These are phyloP conservation scores for Fistularia commersonii DNA, from an alignment of 2,797 vertebrate genomes.

Conservation along the genomic window DNA sequence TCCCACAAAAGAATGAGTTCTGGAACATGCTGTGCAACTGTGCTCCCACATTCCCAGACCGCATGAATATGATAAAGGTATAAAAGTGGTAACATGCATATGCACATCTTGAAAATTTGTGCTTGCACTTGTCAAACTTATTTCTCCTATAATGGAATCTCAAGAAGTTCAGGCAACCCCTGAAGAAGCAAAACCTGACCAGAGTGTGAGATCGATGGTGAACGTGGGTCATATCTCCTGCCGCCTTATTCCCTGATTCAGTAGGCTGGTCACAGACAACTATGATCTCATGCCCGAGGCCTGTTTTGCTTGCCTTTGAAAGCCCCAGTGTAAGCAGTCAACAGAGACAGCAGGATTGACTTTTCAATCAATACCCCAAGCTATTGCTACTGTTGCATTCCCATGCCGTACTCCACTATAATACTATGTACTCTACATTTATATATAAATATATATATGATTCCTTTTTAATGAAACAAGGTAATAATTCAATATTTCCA, in stretches of 20 bases:
- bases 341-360: slow-evolving; percentile 56
- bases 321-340: slow-evolving; percentile 36
- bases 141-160: slow-evolving; percentile 5
- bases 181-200: slow-evolving; percentile 9
- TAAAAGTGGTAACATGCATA: neutral
- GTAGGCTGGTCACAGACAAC: slow-evolving; percentile 52
- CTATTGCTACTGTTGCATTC: slow-evolving; percentile 46
- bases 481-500: slow-evolving; percentile 27
- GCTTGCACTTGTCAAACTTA: slow-evolving; percentile 18
- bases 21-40: neutral
- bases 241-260: slow-evolving; percentile 30
- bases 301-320: slow-evolving; percentile 48
- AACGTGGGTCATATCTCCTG: slow-evolving; percentile 34
- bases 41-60: neutral
- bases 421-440: slow-evolving; percentile 32
- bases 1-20: no score
- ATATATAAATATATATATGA: slow-evolving; percentile 23
- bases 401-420: slow-evolving; percentile 29
- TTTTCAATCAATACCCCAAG: slow-evolving; percentile 51
- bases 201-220: slow-evolving; percentile 15
- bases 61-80: slow-evolving; percentile 1
- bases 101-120: neutral
- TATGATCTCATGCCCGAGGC: slow-evolving; percentile 44
- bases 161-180: slow-evolving; percentile 4
- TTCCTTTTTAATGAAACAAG: slow-evolving; percentile 26